Percentiles rank a stretch among this genome's conserved stretches.
Conservation (phyloP, 2,797 vertebrate genomes). For the Lagodon rhomboides region DNA sequence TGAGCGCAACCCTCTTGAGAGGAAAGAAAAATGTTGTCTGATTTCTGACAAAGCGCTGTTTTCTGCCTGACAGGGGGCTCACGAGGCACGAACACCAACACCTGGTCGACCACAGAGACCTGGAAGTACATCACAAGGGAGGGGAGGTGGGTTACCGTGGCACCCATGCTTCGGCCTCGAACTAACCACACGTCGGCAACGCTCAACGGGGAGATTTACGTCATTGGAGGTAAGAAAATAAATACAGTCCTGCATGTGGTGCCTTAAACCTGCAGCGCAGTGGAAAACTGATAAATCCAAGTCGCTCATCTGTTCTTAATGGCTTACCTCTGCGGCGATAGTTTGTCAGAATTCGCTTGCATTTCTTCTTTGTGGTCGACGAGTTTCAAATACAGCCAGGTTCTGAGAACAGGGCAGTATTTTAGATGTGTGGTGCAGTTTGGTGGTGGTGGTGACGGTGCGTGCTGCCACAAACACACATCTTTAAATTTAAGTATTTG, state of each 20-base stretch:
- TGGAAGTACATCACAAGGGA: conserved; percentile 94
- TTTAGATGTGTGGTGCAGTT: neutral
- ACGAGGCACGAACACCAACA: conserved; percentile 92
- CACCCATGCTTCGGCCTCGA: conserved; percentile 93
- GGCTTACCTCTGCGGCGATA: neutral
- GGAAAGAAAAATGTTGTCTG: conserved; percentile 47
- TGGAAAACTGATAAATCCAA: conserved; percentile 45
- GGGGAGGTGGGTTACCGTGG: conserved; percentile 90
- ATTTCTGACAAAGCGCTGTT: conserved; percentile 41
- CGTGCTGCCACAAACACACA: neutral
- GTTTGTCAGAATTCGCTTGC: conserved; percentile 23
- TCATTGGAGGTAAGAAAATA: conserved; percentile 91
- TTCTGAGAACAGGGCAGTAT: neutral
- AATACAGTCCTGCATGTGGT: conserved; percentile 45
- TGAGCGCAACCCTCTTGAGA: neutral
- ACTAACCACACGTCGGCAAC: conserved; percentile 94
- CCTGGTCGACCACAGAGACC: conserved; percentile 96
- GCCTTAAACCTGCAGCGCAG: conserved; percentile 49
- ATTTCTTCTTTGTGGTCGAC: conserved; percentile 24
- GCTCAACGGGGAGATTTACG: conserved; percentile 96
- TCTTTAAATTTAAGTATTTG: neutral
- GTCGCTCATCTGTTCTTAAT: conserved; percentile 26
- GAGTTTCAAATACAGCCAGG: neutral
- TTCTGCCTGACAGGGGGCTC: conserved; percentile 90
- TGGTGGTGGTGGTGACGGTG: neutral